These are phyloP conservation scores for Lasiommata megera DNA, from an alignment of 2,888 invertebrate species.

Conservation along the genomic window DNA sequence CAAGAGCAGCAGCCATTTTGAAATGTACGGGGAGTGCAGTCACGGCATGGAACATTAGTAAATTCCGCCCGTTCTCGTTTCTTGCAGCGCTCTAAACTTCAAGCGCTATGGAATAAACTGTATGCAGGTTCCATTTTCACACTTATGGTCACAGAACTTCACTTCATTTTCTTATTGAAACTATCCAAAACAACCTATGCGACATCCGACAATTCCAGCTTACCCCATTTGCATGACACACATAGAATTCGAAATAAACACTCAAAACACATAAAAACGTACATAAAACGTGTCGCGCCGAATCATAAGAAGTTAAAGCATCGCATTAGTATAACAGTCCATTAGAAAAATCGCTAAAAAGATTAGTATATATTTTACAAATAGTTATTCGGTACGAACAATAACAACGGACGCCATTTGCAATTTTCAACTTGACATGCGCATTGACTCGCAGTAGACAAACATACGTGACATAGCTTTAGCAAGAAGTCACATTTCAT, in stretches of 20 bases:
- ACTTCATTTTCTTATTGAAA: conserved; percentile 75
- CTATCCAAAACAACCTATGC: conserved; percentile 82
- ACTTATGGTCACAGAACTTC: conserved; percentile 71
- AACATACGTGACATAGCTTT: conserved; percentile 66
- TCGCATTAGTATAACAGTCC: conserved; percentile 77
- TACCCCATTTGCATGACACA: conserved; percentile 89
- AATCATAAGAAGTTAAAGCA: conserved; percentile 74
- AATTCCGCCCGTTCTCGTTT: conserved; percentile 63
- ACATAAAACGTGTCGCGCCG: conserved; percentile 74
- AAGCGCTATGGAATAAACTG: conserved; percentile 58
- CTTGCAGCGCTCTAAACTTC: conserved; percentile 49
- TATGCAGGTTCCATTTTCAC: conserved; percentile 71
- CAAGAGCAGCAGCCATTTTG: conserved; percentile 83
- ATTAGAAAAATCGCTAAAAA: conserved; percentile 83
- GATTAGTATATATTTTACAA: conserved; percentile 85
- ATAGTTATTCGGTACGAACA: conserved; percentile 95
- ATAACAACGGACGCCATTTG: conserved; percentile 99
- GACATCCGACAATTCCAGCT: conserved; percentile 83
- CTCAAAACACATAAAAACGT: conserved; percentile 79
- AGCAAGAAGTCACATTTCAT: conserved; percentile 40
- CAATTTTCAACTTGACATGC: conserved; percentile 93
- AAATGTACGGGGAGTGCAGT: conserved; percentile 81
- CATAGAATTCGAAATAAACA: conserved; percentile 84
- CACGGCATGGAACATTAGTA: conserved; percentile 81
- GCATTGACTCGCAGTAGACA: conserved; percentile 80